Base-by-base conservation (phyloP, 2,888 invertebrate genomes). In the Balanococcus diminutus region DNA sequence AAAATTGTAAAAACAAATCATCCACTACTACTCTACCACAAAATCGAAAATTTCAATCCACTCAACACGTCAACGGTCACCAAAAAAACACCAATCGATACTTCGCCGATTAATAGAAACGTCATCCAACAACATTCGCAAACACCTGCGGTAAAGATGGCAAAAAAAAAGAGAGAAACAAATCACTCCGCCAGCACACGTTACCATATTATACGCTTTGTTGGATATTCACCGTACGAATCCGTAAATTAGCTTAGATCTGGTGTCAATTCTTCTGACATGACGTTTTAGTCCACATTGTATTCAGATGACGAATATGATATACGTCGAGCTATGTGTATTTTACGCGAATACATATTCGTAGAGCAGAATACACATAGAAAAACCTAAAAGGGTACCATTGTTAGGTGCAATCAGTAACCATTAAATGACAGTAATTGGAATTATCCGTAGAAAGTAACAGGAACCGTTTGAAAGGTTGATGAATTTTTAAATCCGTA, bases 371-470 rank as follows among this genome's bases (percentile, higher is more conserved):
- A 32, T 32, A 31, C 31, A 75, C 9, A 32, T 19, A 32, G 32
- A 75, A 75, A 75, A 32, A 32, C 32, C 31, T 19, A 79, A 36
- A 79, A 79, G 36, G 75, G 75, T 79, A 79, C 75, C 75, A 79
- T 79, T 79, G 75, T 79, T 79, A 36, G 75, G 75, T 79, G 36
- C 75, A 79, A 79, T 79, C 75, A 22, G 75, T 79, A 36, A 79
- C 75, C 75, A 79, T 79, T 79, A 79, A 79, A 36, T 79, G 75
- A 79, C 75, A 79, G 75, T 79, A 79, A 79, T 79, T 36, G 75
- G 75, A 79, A 79, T 79, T 79, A 79, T 79, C 75, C 75, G 75
- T 79, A 79, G 75, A 79, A 79, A 79, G 75, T 79, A 79, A 79
- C 32, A 79, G 75, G 36, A 36, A 79, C 36, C 36, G 36, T 79